Evolutionary conservation across 2,888 invertebrate genomes (phyloP).

Genomic region (Seira musarum): DNA sequence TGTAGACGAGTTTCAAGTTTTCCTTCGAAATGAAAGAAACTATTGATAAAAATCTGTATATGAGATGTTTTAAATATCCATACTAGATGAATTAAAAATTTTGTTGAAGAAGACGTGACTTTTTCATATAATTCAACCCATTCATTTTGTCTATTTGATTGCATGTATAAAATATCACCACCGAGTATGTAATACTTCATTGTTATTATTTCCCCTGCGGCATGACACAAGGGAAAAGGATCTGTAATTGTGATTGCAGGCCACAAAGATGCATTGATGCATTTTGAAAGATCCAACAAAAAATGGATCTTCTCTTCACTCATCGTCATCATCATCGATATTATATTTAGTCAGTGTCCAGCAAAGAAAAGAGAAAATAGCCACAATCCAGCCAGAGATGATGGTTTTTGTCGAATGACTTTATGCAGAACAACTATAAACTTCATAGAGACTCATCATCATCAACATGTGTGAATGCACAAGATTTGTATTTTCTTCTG

Average conservation of each 20-base stretch:
- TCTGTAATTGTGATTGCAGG: conserved; percentile 42
- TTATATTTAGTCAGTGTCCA: conserved; percentile 19
- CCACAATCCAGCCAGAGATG: conserved; percentile 22
- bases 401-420: too few relatives aligned
- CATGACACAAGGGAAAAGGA: conserved; percentile 23
- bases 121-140: conserved; percentile 44
- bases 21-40: too few relatives aligned
- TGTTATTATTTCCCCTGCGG: conserved; percentile 25
- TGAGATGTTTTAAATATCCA: too few relatives aligned
- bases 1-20: too few relatives aligned
- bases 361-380: conserved; percentile 23
- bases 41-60: too few relatives aligned
- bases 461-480: too few relatives aligned
- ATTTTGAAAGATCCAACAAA: conserved; percentile 23
- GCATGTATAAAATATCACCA: too few relatives aligned
- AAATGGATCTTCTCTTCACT: conserved; percentile 44
- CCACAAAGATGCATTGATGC: conserved; percentile 26
- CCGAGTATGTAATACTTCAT: conserved; percentile 26
- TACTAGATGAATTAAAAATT: too few relatives aligned
- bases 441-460: too few relatives aligned
- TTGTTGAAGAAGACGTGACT: conserved; percentile 41
- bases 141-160: conserved; percentile 44
- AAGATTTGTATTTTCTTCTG: too few relatives aligned
- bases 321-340: too few relatives aligned
- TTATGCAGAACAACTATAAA: too few relatives aligned